These are phyloP conservation scores for Polydrusus cervinus DNA, from an alignment of 2,888 invertebrate species.

Conservation along the genomic window DNA sequence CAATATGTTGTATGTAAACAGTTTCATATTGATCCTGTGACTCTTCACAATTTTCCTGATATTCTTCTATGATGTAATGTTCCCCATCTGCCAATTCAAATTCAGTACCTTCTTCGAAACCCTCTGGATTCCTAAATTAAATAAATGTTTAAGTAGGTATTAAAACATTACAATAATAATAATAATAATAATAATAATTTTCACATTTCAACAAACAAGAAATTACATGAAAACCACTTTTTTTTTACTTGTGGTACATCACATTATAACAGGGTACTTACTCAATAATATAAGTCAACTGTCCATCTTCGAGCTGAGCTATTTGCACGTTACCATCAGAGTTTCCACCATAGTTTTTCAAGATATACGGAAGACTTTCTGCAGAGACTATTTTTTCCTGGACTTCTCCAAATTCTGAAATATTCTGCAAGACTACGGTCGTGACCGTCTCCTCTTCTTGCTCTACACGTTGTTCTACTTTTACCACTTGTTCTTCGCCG, in stretches of 20 bases:
- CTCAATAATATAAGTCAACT: conserved; percentile 60
- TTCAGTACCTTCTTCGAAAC: conserved; percentile 56
- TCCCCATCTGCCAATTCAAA: conserved; percentile 56
- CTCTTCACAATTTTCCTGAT: conserved; percentile 44
- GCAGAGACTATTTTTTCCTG: conserved; percentile 44
- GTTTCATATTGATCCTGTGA: conserved; percentile 47
- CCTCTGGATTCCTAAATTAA: conserved; percentile 52
- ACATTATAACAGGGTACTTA: no score
- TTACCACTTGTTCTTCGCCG: conserved; percentile 40
- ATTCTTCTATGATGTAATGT: conserved; percentile 59
- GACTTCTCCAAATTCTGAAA: conserved; percentile 43
- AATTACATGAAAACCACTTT: no score
- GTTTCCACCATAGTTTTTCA: conserved; percentile 59
- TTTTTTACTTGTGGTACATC: no score
- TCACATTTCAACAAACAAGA: no score
- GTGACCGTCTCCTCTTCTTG: conserved; percentile 55
- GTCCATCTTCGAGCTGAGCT: conserved; percentile 58
- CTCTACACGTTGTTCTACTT: conserved; percentile 41
- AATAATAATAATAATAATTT: no score
- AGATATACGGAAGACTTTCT: conserved; percentile 58
- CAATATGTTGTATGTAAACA: conserved; percentile 40
- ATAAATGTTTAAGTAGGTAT: no score
- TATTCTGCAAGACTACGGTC: conserved; percentile 60
- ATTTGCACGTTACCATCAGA: conserved; percentile 63
- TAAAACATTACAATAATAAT: no score